phyloP scores from a whole-genome alignment of 2,797 vertebrate species.

The Arctocebus calabarensis region DNA sequence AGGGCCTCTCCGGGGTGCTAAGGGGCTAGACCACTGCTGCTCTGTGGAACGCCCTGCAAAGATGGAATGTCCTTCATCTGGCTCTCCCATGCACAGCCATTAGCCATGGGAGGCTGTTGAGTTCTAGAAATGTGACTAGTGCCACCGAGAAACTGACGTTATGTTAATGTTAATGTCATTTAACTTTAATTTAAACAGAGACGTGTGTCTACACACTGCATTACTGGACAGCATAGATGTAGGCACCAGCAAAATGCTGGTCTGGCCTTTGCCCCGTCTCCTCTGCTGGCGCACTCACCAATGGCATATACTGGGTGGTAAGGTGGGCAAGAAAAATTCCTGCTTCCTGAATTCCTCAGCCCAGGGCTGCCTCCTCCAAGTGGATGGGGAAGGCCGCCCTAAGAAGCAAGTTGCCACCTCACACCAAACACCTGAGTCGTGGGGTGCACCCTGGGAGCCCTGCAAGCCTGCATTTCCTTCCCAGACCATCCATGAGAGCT shows the following conservation, averaged over 20 bases:
- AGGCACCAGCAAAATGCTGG: neutral
- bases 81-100: neutral
- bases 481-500: neutral
- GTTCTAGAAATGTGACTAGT: neutral
- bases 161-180: no score
- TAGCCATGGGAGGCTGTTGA: accelerated
- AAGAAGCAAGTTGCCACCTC: neutral
- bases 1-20: neutral
- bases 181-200: neutral
- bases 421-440: neutral
- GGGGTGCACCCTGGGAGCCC: neutral
- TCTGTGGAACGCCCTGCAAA: neutral
- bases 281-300: neutral
- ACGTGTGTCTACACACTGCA: neutral
- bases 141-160: neutral
- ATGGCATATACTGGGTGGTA: constrained; percentile 55
- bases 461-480: neutral
- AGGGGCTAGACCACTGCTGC: neutral
- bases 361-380: neutral
- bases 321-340: neutral
- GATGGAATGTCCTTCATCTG: no score
- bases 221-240: neutral
- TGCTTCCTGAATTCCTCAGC: neutral
- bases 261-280: neutral
- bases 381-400: neutral